Conservation (phyloP, 2,113 vertebrate species). For the Eleginops maclovinus region DNA sequence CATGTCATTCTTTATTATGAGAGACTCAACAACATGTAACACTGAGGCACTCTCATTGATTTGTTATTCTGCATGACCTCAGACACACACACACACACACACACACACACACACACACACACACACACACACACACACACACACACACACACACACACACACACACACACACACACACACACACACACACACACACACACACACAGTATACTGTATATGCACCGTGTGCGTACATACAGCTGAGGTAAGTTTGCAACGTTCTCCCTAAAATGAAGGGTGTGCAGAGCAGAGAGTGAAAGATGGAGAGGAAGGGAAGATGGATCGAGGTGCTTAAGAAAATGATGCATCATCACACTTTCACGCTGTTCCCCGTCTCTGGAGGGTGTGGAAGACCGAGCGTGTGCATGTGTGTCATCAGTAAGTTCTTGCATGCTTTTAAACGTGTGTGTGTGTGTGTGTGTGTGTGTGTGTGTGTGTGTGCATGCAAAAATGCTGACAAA, state of each 20-base stretch:
- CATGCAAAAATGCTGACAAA: constrained; percentile 62
- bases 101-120: too few relatives aligned
- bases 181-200: not conserved
- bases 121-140: not conserved
- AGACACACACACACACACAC: not conserved
- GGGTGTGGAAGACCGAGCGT: constrained; percentile 21
- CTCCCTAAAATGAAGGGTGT: constrained; percentile 19
- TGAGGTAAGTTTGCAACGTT: constrained; percentile 17
- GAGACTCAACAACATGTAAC: not conserved
- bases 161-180: not conserved
- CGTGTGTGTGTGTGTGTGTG: constrained; percentile 14
- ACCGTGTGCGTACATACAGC: not conserved
- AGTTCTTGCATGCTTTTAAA: constrained; percentile 47
- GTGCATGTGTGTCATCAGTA: constrained; percentile 27
- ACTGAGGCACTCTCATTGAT: not conserved
- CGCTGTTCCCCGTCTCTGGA: constrained; percentile 52
- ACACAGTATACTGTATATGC: too few relatives aligned
- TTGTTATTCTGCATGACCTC: not conserved
- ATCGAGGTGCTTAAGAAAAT: constrained; percentile 76
- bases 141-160: not conserved
- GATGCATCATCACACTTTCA: constrained; percentile 74
- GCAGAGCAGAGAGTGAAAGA: constrained; percentile 41
- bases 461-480: constrained; percentile 18
- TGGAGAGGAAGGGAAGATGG: constrained; percentile 58
- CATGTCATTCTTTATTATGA: too few relatives aligned